phyloP scores from a whole-genome alignment of 2,888 invertebrate species.

The Volucella inanis region DNA sequence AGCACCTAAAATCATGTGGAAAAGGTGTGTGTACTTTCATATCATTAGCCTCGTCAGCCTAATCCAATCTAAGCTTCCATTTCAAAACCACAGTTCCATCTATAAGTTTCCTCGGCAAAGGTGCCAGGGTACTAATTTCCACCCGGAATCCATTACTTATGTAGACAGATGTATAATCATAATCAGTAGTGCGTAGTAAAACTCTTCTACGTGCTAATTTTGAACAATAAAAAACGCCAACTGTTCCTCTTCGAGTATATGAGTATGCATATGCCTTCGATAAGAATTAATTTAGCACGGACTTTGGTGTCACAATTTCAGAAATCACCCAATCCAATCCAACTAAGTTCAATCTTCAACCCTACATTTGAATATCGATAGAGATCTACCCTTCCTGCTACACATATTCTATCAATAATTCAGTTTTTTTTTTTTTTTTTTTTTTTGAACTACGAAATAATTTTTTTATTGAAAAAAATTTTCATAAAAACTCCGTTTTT shows the following conservation, averaged over 20 bases:
- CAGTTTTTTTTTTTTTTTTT: neutral
- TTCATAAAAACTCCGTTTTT: conserved; percentile 46
- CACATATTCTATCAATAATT: conserved; percentile 29
- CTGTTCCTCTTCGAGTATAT: neutral
- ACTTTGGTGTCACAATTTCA: neutral
- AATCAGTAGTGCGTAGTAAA: conserved; percentile 18
- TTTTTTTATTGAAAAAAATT: conserved; percentile 6
- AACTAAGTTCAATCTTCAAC: conserved; percentile 17
- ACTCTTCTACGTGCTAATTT: conserved; percentile 2
- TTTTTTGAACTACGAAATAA: conserved; percentile 18
- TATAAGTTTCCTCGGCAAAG: no score
- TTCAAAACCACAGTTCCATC: no score
- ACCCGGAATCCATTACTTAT: no score
- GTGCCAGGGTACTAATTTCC: no score
- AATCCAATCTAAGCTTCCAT: no score
- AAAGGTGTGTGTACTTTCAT: no score
- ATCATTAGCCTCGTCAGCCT: no score
- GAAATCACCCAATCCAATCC: conserved; percentile 38
- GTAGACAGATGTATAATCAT: neutral
- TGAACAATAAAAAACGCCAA: conserved; percentile 23
- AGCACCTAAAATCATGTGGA: no score
- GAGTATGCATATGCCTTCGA: conserved; percentile 6
- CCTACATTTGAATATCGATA: conserved; percentile 67
- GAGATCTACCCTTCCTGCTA: conserved; percentile 59
- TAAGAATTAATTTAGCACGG: conserved; percentile 26